Evolutionary conservation across 1,140 invertebrate genomes (phyloP).

Genomic region (Drosophila neocordata): DNA sequence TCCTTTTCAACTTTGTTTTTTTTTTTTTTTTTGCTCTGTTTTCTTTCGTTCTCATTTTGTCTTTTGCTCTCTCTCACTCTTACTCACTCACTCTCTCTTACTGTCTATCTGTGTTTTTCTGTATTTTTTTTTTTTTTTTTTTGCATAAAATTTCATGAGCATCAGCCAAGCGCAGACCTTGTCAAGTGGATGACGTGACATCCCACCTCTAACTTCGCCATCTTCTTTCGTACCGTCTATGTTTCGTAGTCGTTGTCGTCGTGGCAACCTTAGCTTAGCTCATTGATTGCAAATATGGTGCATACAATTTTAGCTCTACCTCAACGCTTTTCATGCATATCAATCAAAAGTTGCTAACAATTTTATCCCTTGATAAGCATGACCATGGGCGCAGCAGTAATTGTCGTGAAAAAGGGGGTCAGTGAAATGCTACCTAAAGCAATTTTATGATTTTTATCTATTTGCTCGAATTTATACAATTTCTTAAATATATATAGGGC

Average conservation of each 20-base stretch:
- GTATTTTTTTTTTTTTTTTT: constrained; percentile 24
- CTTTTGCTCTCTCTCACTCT: no score
- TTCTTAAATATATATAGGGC: no score
- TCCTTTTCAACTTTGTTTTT: constrained; percentile 67
- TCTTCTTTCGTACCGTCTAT: no score
- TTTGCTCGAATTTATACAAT: no score
- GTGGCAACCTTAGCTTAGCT: constrained; percentile 46
- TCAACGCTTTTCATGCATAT: constrained; percentile 45
- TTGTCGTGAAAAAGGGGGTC: no score
- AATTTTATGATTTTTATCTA: no score
- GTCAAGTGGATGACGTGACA: constrained; percentile 17
- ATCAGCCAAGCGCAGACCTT: constrained; percentile 54
- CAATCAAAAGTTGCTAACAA: constrained; percentile 17
- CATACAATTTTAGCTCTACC: constrained; percentile 50
- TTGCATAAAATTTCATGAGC: constrained; percentile 78
- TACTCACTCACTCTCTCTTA: no score
- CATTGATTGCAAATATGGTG: constrained; percentile 58
- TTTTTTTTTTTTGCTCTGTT: not conserved
- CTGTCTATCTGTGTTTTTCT: not conserved
- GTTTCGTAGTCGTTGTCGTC: constrained; percentile 22
- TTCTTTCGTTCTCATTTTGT: not conserved
- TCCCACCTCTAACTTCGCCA: constrained; percentile 34
- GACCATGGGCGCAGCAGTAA: not conserved
- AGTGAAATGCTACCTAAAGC: no score
- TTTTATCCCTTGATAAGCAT: constrained; percentile 17